Percentiles rank a stretch among this genome's conserved stretches.
Conservation (phyloP, 1,140 invertebrate genomes). For the Probaryconus sp. region DNA sequence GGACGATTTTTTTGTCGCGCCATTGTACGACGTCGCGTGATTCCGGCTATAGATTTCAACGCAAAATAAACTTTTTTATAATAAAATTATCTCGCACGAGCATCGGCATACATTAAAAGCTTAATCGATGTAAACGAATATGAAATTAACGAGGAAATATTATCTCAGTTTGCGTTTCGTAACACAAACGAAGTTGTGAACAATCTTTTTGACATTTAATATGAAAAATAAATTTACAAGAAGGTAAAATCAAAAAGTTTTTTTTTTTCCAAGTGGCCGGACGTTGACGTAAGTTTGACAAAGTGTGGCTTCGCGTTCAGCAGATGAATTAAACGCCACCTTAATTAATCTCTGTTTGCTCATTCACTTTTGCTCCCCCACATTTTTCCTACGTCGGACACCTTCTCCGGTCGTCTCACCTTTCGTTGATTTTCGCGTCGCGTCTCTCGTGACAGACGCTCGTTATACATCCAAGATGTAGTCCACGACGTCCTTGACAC, state of each 20-base stretch:
- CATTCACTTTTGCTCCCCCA: constrained; percentile 18
- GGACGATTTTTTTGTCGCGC: constrained; percentile 16
- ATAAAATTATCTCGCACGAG: constrained; percentile 10
- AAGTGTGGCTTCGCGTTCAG: constrained; percentile 52
- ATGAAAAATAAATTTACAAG: constrained; percentile 1
- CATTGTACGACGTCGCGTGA: constrained; percentile 31
- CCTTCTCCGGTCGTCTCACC: background rate
- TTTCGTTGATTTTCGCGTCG: background rate
- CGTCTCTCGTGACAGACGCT: constrained; percentile 10
- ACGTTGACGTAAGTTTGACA: constrained; percentile 50
- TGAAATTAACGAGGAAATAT: background rate
- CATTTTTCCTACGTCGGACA: constrained; percentile 6
- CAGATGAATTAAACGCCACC: constrained; percentile 59
- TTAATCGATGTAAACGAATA: constrained; percentile 19
- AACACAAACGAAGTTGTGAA: too few relatives aligned
- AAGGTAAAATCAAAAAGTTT: too few relatives aligned
- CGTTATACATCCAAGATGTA: constrained; percentile 34
- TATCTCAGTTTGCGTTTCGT: background rate
- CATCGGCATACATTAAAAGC: constrained; percentile 34
- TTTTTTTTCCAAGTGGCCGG: constrained; percentile 38
- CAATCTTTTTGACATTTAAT: constrained; percentile 1
- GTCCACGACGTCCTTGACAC: constrained; percentile 16
- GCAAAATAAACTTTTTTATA: constrained; percentile 20
- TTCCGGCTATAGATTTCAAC: constrained; percentile 10
- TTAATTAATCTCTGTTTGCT: constrained; percentile 67